Base-by-base conservation (phyloP, 2,113 vertebrate species). In the Centrocercus urophasianus region DNA sequence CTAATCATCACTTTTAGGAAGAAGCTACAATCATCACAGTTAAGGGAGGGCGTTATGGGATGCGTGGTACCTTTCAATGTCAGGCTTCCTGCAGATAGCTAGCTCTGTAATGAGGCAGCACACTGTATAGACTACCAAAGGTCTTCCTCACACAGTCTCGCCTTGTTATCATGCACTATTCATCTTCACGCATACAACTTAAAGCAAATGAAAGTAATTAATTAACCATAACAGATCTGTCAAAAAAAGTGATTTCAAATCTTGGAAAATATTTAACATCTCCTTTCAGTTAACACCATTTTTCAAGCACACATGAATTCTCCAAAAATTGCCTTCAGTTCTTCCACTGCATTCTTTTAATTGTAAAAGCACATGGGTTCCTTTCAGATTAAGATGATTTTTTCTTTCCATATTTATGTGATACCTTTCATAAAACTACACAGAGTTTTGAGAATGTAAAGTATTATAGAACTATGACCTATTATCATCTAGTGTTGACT, bases 1-100 rank as follows among this genome's bases (percentile, higher is more conserved):
- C 98, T 99, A 99, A 99, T 99, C 98, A 99, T 99, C 98, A 98
- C 98, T 98, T 99, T 98, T 98, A 98, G 98, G 98, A 98, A 98
- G 98, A 98, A 98, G 98, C 98, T 98, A 98, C 98, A 99, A 99
- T 99, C 98, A 99, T 98, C 98, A 98, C 98, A 97, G 98, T 97
- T 97, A 98, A 98, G 97, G 98, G 97, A 98, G 98, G 98, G 98
- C 94, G 98, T 98, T 98, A 98, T 97, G 97, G 97, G 98, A 98
- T 84, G 97, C 92, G 92, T 97, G 93, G 97, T 97, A 98, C 98
- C 98, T 99, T 99, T 98, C 98, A 98, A 95, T 97, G 98, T 97
- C 97, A 97, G 98, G 94, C 98, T 97, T 98, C 98, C 98, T 91
- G 98, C 96, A 97, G 98, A 97, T 98, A 98, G 97, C 98, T 97